Conservation (phyloP, 1,140 invertebrate genomes). For the Musca vetustissima region DNA sequence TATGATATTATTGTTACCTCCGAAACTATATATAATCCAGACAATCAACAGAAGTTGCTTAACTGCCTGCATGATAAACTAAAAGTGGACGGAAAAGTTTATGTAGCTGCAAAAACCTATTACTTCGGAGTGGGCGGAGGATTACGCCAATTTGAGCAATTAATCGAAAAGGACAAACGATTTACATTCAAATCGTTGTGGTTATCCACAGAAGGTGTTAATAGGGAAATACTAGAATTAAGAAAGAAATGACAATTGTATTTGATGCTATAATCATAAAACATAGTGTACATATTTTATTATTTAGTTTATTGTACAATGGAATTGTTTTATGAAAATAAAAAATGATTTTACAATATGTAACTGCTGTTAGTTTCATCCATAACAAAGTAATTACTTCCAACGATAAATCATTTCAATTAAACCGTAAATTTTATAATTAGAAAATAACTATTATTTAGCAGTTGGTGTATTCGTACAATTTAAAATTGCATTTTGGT, state of each 20-base stretch:
- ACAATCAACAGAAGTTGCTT: conserved; percentile 76
- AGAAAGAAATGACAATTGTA: not conserved
- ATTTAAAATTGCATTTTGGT: no score
- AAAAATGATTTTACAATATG: no score
- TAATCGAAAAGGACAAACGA: conserved; percentile 59
- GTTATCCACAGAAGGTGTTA: conserved; percentile 35
- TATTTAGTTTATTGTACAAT: not conserved
- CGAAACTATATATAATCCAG: conserved; percentile 87
- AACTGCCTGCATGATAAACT: conserved; percentile 68
- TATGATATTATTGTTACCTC: conserved; percentile 86
- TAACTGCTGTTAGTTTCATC: no score
- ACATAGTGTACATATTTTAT: conserved; percentile 2
- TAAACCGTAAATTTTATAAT: no score
- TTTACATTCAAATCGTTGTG: conserved; percentile 63
- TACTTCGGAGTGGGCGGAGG: conserved; percentile 92
- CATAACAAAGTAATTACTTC: no score
- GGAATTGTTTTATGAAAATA: no score
- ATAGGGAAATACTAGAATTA: conserved; percentile 28
- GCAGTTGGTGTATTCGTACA: no score
- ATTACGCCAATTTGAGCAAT: conserved; percentile 69
- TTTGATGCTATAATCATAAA: no score
- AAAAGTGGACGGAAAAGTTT: conserved; percentile 66
- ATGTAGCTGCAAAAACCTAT: conserved; percentile 79
- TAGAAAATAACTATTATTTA: no score
- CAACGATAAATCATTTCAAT: no score